Percentiles rank a stretch among this genome's conserved stretches.
Evolutionary conservation across 2,797 vertebrate species (phyloP).

Genomic region (Buphagus erythrorhynchus): DNA sequence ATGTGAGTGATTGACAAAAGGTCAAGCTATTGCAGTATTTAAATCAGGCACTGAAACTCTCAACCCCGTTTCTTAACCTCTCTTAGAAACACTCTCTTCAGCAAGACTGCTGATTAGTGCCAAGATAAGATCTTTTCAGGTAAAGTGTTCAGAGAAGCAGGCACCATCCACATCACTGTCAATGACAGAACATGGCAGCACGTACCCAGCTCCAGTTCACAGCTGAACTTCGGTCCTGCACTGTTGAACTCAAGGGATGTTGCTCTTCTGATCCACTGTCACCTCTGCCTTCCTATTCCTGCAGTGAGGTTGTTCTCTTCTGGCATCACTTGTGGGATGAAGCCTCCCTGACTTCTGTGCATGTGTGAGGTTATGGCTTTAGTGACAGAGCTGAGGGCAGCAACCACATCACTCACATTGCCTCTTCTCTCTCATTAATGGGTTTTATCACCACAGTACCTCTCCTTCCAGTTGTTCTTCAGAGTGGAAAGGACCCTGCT

Average conservation of each 20-base stretch:
- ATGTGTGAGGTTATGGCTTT: background rate
- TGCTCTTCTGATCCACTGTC: background rate
- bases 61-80: background rate
- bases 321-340: background rate
- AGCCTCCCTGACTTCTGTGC: background rate
- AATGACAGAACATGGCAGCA: background rate
- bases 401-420: rapidly evolving
- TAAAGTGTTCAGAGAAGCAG: background rate
- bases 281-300: background rate
- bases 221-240: background rate
- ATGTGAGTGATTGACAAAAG: background rate
- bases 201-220: background rate
- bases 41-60: background rate
- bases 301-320: rapidly evolving
- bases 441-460: background rate
- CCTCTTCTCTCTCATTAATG: background rate
- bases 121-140: background rate
- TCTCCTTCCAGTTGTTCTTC: background rate
- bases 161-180: background rate
- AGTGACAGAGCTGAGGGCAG: background rate
- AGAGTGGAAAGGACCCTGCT: background rate
- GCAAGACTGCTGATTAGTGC: background rate
- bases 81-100: background rate
- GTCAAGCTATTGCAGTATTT: background rate
- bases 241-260: background rate